Evolutionary conservation across 2,888 invertebrate genomes (phyloP), one percentile per base, ranked within the genome.

Genomic region (Ectemnius lituratus): DNA sequence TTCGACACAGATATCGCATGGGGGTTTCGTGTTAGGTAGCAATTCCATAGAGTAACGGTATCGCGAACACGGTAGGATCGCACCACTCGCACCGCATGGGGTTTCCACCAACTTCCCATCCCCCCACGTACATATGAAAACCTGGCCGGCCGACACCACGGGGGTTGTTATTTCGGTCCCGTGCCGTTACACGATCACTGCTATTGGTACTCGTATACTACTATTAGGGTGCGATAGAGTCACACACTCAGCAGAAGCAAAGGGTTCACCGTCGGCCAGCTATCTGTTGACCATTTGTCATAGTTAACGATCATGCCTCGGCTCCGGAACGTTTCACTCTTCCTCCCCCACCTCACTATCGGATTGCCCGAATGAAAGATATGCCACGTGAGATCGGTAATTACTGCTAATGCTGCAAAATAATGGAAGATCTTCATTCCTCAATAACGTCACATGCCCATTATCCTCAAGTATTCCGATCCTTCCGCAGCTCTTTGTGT

Each of bases 181-280:
- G 64, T 59, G 56, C 47, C 52, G 62, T 63, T 62, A 60, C 57
- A 20, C 65, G 57, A 27, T 70, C 58, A 60, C 46, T 67, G 69
- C 67, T 75, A 68, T 61, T 66, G 62, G 67, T 45, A 45, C 27
- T 46, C 62, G 70, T 66, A 70, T 58, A 62, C 67, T 13, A 28
- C 69, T 80, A 80, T 78, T 74, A 73, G 70, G 72, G 64, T 23
- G 63, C 49, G 76, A 76, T 75, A 71, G 76, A 59, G 65, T 66
- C 70, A 59, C 67, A 67, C 66, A 70, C 47, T 23, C 56, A 70
- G 14, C n/a, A 2, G 52, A 6, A 37, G 37, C 37, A 64, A 67
- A 68, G 67, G 65, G 68, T 65, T 64, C 8, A 4, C 37, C 37
- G 37, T 16, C 8, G 8, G 3, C 14, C 56, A 11, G 18, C 52